Base-by-base conservation (phyloP, 1,140 invertebrate species). In the Lepidurus couesii region DNA sequence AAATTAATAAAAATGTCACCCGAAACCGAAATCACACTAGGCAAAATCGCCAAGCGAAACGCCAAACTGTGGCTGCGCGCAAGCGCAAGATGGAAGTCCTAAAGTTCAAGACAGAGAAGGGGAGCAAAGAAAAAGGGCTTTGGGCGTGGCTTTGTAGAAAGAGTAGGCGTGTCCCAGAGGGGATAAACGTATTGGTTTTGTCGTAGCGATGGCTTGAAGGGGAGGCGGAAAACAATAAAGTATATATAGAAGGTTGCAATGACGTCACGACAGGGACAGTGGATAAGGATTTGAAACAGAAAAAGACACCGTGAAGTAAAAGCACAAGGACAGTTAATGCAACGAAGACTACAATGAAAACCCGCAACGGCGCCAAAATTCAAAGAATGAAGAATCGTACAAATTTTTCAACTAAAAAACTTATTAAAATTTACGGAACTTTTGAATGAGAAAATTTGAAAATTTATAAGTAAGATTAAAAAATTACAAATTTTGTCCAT, bases 11-110 rank as follows among this genome's bases (percentile, higher is more conserved):
- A 34, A 34, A 34, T 34, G 2, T 34, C 45, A 47, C 45, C 45
- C 45, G 21, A 21, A 65, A 65, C 3, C 21, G 21, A 65, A 65
- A 65, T 11, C 53, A 65, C 53, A 1, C 53, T 65, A 65, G 53
- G 53, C 53, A 65, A 65, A 65, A 21, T n/a, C 53, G 53, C 53
- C 53, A 65, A 65, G 53, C 53, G 53, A 65, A 65, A 65, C 21
- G 53, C 53, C 53, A 65, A 65, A 65, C 53, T n/a, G 53, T 21
- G 21, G 21, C 21, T 65, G 53, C 53, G 21, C 16, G 21, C 7
- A 7, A 7, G 9, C 16, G 53, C 16, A 65, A 65, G 53, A 65
- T n/a, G 53, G 8, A 65, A 65, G 16, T 65, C 53, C 53, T n/a
- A 21, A 65, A 65, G n/a, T 65, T 21, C 53, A n/a, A 65, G 53